Conservation (phyloP, 2,797 vertebrate genomes). For the Tapera naevia region DNA sequence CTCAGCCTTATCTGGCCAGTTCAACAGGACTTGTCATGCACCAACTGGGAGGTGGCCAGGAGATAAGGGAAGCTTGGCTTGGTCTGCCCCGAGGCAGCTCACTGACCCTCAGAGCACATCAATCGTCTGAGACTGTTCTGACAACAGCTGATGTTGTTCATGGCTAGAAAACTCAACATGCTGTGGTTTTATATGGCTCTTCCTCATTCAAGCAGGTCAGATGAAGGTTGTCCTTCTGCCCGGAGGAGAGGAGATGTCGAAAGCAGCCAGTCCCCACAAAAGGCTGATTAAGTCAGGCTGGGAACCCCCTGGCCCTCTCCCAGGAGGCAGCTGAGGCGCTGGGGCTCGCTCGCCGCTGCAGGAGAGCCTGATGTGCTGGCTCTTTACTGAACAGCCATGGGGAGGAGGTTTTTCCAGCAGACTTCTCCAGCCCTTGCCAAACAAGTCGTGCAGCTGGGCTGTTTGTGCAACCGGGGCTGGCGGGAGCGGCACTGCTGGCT, state of each 20-base stretch:
- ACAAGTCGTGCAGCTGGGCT: background rate
- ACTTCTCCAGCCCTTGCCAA: slow-evolving; percentile 17
- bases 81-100: background rate
- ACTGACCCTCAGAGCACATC: background rate
- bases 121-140: background rate
- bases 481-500: background rate
- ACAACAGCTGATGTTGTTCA: background rate
- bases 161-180: background rate
- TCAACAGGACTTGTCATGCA: background rate
- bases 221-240: background rate
- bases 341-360: fast-evolving
- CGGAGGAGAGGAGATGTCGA: slow-evolving; percentile 8
- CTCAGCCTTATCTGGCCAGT: slow-evolving; percentile 25
- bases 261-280: background rate
- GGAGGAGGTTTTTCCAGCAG: background rate
- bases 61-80: slow-evolving; percentile 20
- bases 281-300: background rate
- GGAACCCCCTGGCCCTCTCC: slow-evolving; percentile 3
- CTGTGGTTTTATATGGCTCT: background rate
- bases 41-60: background rate
- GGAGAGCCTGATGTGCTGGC: background rate
- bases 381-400: background rate
- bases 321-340: background rate
- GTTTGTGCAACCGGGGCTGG: background rate
- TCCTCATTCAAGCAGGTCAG: background rate